A percentile compares a stretch with the other conserved stretches of the same genome.
phyloP scores from a whole-genome alignment of 2,113 vertebrate species.

The Clinocottus analis region DNA sequence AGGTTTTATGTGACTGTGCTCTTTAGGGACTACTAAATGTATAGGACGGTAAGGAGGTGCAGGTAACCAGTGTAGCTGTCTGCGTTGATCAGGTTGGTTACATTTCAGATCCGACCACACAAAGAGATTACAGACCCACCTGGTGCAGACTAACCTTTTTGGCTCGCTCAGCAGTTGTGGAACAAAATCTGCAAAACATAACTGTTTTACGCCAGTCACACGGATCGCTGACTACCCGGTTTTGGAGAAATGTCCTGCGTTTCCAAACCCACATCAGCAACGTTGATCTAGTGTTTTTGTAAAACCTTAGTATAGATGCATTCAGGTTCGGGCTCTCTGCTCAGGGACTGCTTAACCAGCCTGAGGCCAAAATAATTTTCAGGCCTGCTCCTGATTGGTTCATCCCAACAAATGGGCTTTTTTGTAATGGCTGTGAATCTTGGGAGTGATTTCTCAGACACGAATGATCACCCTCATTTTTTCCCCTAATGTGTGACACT shows the following conservation, averaged over 20 bases:
- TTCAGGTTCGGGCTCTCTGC: not conserved
- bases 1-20: not conserved
- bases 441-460: not conserved
- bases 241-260: not conserved
- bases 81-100: not conserved
- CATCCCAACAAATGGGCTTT: not conserved
- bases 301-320: not conserved
- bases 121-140: conserved; percentile 3
- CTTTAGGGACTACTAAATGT: not conserved
- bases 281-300: not conserved
- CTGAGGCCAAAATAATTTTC: not conserved
- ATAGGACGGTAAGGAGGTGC: not conserved
- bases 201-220: not conserved
- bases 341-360: not conserved
- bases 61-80: not conserved
- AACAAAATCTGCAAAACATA: conserved; percentile 18
- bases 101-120: not conserved
- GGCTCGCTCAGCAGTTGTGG: conserved; percentile 19
- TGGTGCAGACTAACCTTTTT: not conserved
- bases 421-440: not conserved
- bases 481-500: not conserved
- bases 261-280: not conserved
- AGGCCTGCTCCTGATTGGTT: not conserved
- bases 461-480: not conserved
- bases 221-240: not conserved